Evolutionary conservation across 2,888 invertebrate genomes (phyloP), one percentile per base, ranked within the genome.

Genomic region (Melangyna quadrimaculata): DNA sequence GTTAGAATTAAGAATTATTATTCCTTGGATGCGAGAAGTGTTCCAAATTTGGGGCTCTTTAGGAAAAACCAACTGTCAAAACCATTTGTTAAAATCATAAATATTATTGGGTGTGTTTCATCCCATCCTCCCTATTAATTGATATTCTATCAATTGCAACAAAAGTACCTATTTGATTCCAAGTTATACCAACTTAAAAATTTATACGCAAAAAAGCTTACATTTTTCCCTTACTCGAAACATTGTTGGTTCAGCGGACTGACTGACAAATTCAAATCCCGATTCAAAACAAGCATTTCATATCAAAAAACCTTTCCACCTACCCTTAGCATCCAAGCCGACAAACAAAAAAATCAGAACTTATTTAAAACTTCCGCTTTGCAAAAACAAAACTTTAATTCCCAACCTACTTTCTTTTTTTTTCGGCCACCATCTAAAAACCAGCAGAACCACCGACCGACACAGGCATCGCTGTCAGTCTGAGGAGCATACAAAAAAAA

Each of bases 231-330:
- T 17, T 27, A 22, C 8, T 40, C 4, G 0, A n/a, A 29, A 19
- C 32, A 1, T 22, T 57, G 32, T 32, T 63, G 17, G 27, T 48
- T 48, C 22, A 29, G 9, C 27, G 35, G n/a, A 67, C 37, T 67
- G 32, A 67, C 67, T 67, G 24, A 12, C 35, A 51, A 67, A 51
- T 51, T 17, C 22, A 51, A 67, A 51, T 51, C 24, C 22, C 32
- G 5, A 27, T 32, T 67, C 32, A n/a, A 35, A 67, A 70, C 45
- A 80, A 37, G 55, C 37, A 63, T 37, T 51, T 65, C 57, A 65
- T 75, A 75, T 75, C 70, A 75, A 81, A 71, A 48, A 51, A 57
- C 32, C 53, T 63, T 40, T 67, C 45, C 59, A 14, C 35, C 14
- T 22, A 22, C 14, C 22, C 59, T 32, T 29, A 37, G 22, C 14